Evolutionary conservation across 2,888 invertebrate species (phyloP).

Genomic region (Bellardia pandia): DNA sequence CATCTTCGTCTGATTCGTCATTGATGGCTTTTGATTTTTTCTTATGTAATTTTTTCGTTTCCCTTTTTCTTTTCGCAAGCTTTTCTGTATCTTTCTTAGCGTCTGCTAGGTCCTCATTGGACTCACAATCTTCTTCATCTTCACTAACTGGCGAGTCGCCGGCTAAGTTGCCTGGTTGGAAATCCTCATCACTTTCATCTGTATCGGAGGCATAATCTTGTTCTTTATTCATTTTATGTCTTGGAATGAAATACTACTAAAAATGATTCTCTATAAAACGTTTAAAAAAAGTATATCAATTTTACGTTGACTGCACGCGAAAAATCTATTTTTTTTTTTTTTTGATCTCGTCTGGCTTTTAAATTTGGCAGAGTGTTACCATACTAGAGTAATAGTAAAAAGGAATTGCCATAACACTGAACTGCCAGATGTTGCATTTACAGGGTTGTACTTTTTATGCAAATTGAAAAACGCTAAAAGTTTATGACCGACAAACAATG

Average conservation of each 20-base stretch:
- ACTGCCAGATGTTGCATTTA: no score
- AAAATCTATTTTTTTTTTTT: constrained; percentile 43
- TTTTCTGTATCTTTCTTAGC: constrained; percentile 49
- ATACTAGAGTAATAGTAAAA: no score
- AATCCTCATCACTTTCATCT: constrained; percentile 92
- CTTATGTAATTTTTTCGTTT: constrained; percentile 54
- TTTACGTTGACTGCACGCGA: constrained; percentile 35
- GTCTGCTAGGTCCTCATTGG: constrained; percentile 59
- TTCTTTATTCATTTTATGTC: constrained; percentile 81
- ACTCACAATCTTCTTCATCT: constrained; percentile 63
- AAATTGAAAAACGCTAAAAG: no score
- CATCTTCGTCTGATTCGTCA: constrained; percentile 42
- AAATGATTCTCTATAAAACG: background rate
- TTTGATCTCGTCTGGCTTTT: background rate
- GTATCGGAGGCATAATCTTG: constrained; percentile 87
- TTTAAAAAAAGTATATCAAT: background rate
- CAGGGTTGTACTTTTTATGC: no score
- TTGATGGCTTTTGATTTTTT: constrained; percentile 34
- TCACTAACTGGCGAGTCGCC: constrained; percentile 84
- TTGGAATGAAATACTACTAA: background rate
- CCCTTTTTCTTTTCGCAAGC: constrained; percentile 53
- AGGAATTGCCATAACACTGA: no score
- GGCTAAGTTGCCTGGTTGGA: constrained; percentile 86
- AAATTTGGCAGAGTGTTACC: no score
- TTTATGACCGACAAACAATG: no score